Base-by-base conservation (phyloP, 2,113 vertebrate species). In the Dipodomys ordii region DNA sequence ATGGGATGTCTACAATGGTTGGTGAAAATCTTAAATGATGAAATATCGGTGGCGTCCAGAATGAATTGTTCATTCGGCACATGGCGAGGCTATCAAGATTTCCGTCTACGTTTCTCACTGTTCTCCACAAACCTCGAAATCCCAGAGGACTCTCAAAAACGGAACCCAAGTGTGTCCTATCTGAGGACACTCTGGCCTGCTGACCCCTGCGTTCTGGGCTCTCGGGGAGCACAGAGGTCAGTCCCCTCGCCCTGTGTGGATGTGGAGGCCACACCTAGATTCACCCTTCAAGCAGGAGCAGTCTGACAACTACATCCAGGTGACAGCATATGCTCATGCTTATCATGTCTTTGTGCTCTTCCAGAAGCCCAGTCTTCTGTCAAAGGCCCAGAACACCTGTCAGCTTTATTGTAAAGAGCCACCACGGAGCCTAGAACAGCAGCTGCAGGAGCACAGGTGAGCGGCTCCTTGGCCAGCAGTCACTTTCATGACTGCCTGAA, bases 381-480 rank as follows among this genome's bases (percentile, higher is more conserved):
- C 98, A 2, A 99, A 99, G 98, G 98, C 98, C 93, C 99, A 98
- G 79, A 99, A 99, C 83, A 99, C 98, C 88, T 99, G 99, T 96
- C 99, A 99, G 95, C 98, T 99, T 27, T 99, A 99, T 96, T 99
- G 99, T 98, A 99, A 99, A 97, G 99, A 99, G 84, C 86, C 98
- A 18, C 99, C 99, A 15, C 98, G 99, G 96, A 99, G 99, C 97
- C 98, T 99, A 96, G 99, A 99, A 79, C 99, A 99, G 97, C 99
- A 99, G 97, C 98, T 99, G 60, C 99, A 99, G 97, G 99, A 99
- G 90, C 99, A 99, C 98, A 99, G 99, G 99, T 99, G 98, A 97
- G 11, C 28, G 35, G 0, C 35, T 5, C 46, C 78, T 46, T 28
- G 32, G 46, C 53, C 89, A 25, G 13, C 64, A 73, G 72, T 71